Evolutionary conservation across 1,140 invertebrate genomes (phyloP), one percentile per base, ranked within the genome.

Genomic region (Drosophila leontia): DNA sequence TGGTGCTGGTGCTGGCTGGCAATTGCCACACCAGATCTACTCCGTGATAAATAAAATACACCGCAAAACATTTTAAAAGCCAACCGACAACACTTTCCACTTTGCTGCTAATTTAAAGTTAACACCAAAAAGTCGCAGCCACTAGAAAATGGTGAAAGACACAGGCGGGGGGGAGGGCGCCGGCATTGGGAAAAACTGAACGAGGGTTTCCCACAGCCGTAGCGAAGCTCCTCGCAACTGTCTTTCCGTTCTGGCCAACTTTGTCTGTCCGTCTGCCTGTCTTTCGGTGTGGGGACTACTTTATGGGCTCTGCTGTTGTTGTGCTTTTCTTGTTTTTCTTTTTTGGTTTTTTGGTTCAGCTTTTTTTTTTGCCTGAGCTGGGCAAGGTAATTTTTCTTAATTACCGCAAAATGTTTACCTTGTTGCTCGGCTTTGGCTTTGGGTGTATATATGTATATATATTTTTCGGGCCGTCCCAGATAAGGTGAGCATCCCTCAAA

Each of bases 91-190:
- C 85, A 90, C 85, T 90, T 90, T 91, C 82, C 85, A 90, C 85
- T 90, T 90, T 90, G 75, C 85, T 85, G 85, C 85, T 90, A 90
- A 90, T 90, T 90, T 85, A 88, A 88, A 88, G 82, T 91, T 90
- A 85, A 85, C 82, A 85, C 82, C 82, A 81, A 85, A 88, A 82
- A 82, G 74, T 85, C 81, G 65, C 70, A 74, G 74, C 81, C 74
- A 82, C 85, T 85, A 90, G 81, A 81, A 90, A 84, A 71, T 80
- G 65, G 62, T 67, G 60, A 62, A 62, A 79, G 61, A 67, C 55
- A 29, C 39, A 19, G 29, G 29, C 15, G 15, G 29, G 37, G 19
- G 29, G 23, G 12, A 11, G 29, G 37, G n/a, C 55, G 19, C 5
- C 11, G 48, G 53, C 53, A 56, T 42, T 19, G 59, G 23, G 61